Evolutionary conservation across 2,888 invertebrate species (phyloP), one percentile per base, ranked within the genome.

Genomic region (Amblyjoppa fuscipennis): DNA sequence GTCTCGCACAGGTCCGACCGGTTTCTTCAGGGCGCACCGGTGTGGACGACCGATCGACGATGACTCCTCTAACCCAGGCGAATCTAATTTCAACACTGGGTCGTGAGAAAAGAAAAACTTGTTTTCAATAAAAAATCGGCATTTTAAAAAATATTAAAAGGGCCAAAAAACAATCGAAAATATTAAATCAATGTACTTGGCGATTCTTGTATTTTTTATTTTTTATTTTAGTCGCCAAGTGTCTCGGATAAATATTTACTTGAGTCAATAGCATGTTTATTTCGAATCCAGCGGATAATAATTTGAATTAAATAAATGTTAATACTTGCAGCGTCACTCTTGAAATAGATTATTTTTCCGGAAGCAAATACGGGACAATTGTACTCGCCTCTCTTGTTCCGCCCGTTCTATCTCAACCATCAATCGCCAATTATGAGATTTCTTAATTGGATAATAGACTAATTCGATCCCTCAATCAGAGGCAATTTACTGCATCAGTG

Each of bases 391-490:
- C 11, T 59, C 25, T 64, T 34, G 20, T 56, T 66, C 13, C 34
- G 34, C 56, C 61, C 9, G 38, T 51, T 81, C 25, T 61, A 75
- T 81, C 81, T 69, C 25, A 28, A 76, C 75, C 69, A 41, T 69
- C 28, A 70, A 81, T 70, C 41, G 81, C 69, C 41, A 70, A 51
- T 28, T 59, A 59, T 59, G 28, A 59, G 59, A 59, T 61, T 59
- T 11, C 69, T 2, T 69, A 51, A 81, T 70, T 76, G 81, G 70
- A 76, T 76, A 34, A 81, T 69, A 69, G 64, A 61, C 51, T 64
- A 76, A 81, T 81, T 61, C 81, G 75, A 76, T 81, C 81, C 41
- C 59, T 70, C 75, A 81, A 81, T 81, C 59, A 76, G 61, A 70
- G 59, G 61, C 75, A 81, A 59, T 81, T 81, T 70, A 61, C 61